Percentiles rank a stretch among this genome's conserved stretches.
Evolutionary conservation across 1,140 invertebrate species (phyloP).

Genomic region (silkworm (Bombyx mori)): ASM3026992v2 NC_085124.1:9655501-9656000

Average conservation of each 20-base stretch:
- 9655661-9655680: neutral
- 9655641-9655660: no score
- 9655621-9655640: no score
- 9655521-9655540: no score
- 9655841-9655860: constrained; percentile 2
- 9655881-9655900: constrained; percentile 8
- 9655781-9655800: neutral
- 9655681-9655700: neutral
- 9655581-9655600: no score
- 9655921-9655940: constrained; percentile 11
- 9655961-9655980: constrained; percentile 11
- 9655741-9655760: no score
- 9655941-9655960: constrained; percentile 8
- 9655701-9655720: neutral
- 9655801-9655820: constrained; percentile 8
- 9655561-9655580: no score
- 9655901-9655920: constrained; percentile 1
- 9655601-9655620: no score
- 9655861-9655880: constrained; percentile 10
- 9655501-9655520: no score
- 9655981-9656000: constrained; percentile 7
- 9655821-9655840: neutral
- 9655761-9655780: no score
- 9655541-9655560: no score
- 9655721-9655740: no score